Evolutionary conservation across 2,797 vertebrate genomes (phyloP).

Genomic region (Peromyscus attwateri): DNA sequence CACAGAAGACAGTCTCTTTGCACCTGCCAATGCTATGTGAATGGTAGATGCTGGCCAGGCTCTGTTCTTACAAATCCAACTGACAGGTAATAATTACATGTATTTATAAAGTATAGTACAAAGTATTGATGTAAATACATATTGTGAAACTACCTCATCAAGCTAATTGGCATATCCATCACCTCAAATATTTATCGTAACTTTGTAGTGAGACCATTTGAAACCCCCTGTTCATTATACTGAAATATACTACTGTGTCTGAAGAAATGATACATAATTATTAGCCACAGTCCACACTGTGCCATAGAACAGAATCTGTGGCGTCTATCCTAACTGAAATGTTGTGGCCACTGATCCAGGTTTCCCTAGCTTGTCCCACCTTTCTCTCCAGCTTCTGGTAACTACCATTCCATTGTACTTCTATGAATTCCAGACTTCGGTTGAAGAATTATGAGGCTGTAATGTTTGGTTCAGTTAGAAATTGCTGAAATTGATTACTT

Average conservation of each 20-base stretch:
- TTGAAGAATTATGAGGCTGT: constrained; percentile 23
- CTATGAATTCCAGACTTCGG: background rate
- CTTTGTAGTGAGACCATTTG: background rate
- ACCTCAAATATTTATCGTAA: background rate
- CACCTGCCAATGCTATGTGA: background rate
- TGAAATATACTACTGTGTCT: background rate
- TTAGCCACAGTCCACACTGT: background rate
- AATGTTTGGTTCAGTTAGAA: constrained; percentile 28
- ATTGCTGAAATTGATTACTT: constrained; percentile 53
- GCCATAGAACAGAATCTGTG: background rate
- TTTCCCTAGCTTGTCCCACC: background rate
- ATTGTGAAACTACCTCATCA: background rate
- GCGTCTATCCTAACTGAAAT: background rate
- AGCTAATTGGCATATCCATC: background rate
- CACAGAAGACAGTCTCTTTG: background rate
- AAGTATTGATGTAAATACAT: background rate
- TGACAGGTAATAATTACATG: background rate
- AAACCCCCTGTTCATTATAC: background rate
- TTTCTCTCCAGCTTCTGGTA: background rate
- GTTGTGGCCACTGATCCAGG: background rate
- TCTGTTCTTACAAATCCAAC: background rate
- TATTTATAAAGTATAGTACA: background rate
- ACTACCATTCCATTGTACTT: background rate
- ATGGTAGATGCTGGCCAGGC: background rate
- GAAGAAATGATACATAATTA: background rate